Evolutionary conservation across 2,888 invertebrate genomes (phyloP), one percentile per base, ranked within the genome.

Genomic region (Drosophila leonis): DNA sequence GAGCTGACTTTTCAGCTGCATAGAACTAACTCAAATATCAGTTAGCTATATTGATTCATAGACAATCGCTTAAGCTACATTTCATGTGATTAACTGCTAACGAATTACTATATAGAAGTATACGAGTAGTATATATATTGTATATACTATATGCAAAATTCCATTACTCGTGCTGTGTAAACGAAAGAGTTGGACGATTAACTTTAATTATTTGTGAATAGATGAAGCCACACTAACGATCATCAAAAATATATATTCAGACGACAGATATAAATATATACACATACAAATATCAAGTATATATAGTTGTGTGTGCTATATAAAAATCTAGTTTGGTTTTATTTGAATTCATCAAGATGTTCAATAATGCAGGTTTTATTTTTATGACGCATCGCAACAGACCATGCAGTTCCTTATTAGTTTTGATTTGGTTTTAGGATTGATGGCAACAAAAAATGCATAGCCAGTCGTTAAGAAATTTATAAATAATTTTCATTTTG

Each of bases 371-470:
- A 44, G 66, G 65, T 77, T 77, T 65, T 20, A 24, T 51, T 31
- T 60, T 72, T 57, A 70, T 63, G 48, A 61, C 42, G 33, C 27
- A 41, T 44, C 13, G 64, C 67, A 52, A 37, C 31, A 49, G 41
- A 65, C 48, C 73, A 63, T 73, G 52, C 65, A 73, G 70, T 77
- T 77, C 74, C 78, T 78, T 74, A 77, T 77, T 75, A 59, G 52
- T 24, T 42, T 65, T 13, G 48, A 35, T 48, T 61, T 52, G 46
- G 27, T 57, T 66, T 66, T 63, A 39, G 46, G 37, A 48, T 62
- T 20, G 42, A 55, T 59, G 55, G 20, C 0, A 42, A 44, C 24
- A 20, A 39, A 67, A 15, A 33, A 20, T 67, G 51, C 52, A 33
- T 31, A n/a, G 44, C 24, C 4, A 31, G 18, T 31, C 49, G 18